Percentiles rank a stretch among this genome's conserved stretches.
Evolutionary conservation across 2,888 invertebrate genomes (phyloP).

Genomic region (Coleophora flavipennella): DNA sequence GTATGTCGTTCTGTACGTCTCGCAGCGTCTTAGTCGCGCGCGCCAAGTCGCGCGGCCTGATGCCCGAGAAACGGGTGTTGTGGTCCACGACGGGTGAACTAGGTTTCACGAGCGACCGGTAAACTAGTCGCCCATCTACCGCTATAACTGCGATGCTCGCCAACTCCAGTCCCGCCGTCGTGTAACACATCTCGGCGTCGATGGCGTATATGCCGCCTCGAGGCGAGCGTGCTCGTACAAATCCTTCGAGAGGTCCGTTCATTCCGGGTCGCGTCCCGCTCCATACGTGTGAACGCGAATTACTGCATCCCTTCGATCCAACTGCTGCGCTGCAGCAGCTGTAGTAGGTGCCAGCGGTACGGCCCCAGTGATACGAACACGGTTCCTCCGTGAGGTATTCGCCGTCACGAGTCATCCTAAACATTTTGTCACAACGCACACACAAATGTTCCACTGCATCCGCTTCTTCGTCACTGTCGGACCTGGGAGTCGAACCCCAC

Average conservation of each 20-base stretch:
- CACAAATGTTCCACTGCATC: conserved; percentile 76
- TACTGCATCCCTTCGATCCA: conserved; percentile 76
- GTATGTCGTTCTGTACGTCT: conserved; percentile 89
- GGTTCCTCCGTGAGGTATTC: conserved; percentile 80
- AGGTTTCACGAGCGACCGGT: conserved; percentile 89
- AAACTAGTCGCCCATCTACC: conserved; percentile 81
- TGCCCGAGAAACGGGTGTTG: conserved; percentile 96
- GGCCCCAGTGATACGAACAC: conserved; percentile 94
- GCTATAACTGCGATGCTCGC: conserved; percentile 90
- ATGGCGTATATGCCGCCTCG: conserved; percentile 82
- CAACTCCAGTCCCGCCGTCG: conserved; percentile 87
- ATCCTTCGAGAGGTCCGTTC: conserved; percentile 82
- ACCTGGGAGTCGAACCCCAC: conserved; percentile 69
- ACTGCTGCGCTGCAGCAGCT: conserved; percentile 75
- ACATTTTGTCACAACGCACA: conserved; percentile 80
- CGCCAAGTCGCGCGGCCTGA: conserved; percentile 75
- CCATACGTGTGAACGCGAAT: conserved; percentile 82
- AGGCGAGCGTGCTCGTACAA: conserved; percentile 71
- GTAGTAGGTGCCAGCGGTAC: conserved; percentile 71
- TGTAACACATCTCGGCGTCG: conserved; percentile 98
- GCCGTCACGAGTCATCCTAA: conserved; percentile 79
- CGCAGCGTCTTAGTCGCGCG: conserved; percentile 78
- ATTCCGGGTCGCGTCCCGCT: conserved; percentile 78
- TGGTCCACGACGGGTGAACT: conserved; percentile 89
- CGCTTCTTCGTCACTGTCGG: conserved; percentile 71